Evolutionary conservation across 2,888 invertebrate genomes (phyloP).

Genomic region (Gryllus longicercus): DNA sequence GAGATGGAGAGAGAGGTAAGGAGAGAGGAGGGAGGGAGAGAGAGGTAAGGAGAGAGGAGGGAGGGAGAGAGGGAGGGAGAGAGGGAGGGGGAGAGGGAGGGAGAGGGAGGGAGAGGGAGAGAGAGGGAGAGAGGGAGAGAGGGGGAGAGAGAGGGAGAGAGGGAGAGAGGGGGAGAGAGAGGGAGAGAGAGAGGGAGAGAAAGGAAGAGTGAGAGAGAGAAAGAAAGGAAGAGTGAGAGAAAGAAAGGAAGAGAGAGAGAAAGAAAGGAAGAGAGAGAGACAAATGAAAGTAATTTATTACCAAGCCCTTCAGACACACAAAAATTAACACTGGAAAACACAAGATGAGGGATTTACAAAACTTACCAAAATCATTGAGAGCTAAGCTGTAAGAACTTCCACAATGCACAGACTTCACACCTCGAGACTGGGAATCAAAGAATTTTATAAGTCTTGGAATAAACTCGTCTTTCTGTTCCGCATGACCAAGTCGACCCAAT

Average conservation of each 20-base stretch:
- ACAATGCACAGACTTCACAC: constrained; percentile 75
- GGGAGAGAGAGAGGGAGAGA: neutral
- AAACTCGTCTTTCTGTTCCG: constrained; percentile 87
- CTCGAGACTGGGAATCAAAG: constrained; percentile 80
- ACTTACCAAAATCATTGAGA: constrained; percentile 68
- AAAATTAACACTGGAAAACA: neutral
- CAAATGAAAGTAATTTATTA: neutral
- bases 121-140: too few relatives aligned
- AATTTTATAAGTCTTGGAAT: constrained; percentile 83
- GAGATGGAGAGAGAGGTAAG: too few relatives aligned
- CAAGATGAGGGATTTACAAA: constrained; percentile 11
- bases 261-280: neutral
- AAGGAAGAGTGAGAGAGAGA: neutral
- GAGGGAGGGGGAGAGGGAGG: too few relatives aligned
- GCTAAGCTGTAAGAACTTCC: constrained; percentile 85
- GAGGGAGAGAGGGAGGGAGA: too few relatives aligned
- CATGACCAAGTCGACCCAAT: constrained; percentile 88
- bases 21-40: too few relatives aligned
- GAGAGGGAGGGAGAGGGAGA: too few relatives aligned
- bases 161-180: too few relatives aligned
- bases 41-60: too few relatives aligned
- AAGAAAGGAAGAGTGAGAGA: neutral
- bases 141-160: too few relatives aligned
- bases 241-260: neutral
- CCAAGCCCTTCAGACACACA: neutral